Conservation (phyloP, 1,140 invertebrate genomes). For the Macrocentrus cingulum region DNA sequence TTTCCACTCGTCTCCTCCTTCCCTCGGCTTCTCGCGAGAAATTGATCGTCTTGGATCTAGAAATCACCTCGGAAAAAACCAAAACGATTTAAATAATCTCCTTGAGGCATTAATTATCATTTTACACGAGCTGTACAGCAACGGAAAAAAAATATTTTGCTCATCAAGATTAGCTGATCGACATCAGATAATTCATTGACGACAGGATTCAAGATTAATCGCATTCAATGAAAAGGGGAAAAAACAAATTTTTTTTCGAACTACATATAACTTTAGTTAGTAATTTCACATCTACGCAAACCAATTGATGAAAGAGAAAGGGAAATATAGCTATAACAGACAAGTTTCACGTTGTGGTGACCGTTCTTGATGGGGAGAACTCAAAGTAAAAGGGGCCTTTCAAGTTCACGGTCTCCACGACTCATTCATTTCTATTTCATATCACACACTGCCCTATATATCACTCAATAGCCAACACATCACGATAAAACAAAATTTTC, state of each 20-base stretch:
- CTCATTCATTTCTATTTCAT: background rate
- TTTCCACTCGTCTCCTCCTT: background rate
- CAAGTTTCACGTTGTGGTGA: constrained; percentile 10
- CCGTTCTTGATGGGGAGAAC: background rate
- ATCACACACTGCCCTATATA: background rate
- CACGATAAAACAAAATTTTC: background rate
- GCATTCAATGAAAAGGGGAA: background rate
- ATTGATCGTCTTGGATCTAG: constrained; percentile 5
- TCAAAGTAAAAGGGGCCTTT: no score
- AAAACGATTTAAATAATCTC: no score
- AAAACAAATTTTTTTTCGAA: background rate
- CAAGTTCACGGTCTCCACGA: constrained; percentile 12
- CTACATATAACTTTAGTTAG: background rate
- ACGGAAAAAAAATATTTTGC: no score
- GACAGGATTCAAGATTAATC: background rate
- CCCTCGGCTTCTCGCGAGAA: background rate
- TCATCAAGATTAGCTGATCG: background rate
- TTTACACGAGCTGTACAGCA: background rate
- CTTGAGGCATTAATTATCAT: background rate
- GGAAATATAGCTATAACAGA: no score
- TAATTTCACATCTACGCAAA: background rate
- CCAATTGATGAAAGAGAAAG: no score
- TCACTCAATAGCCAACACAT: background rate
- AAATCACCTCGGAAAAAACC: background rate
- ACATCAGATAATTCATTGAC: background rate